These are phyloP conservation scores for Ia io DNA, from an alignment of 2,113 vertebrate genomes.

Conservation along the genomic window DNA sequence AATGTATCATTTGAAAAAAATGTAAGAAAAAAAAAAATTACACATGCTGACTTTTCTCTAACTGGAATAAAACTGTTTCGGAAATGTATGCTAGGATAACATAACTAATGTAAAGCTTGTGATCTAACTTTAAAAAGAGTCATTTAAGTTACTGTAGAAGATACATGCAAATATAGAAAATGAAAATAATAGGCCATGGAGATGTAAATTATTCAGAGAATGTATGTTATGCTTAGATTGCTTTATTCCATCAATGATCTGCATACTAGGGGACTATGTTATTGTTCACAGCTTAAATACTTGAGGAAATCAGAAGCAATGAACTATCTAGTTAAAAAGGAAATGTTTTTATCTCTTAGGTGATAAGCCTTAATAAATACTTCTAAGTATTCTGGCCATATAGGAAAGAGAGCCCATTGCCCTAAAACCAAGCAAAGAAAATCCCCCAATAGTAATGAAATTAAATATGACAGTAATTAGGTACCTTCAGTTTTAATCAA, in stretches of 20 bases:
- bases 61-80: not conserved
- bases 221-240: not conserved
- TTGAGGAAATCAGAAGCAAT: not conserved
- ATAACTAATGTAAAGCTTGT: not conserved
- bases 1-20: not conserved
- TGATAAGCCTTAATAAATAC: not conserved
- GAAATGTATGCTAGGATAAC: not conserved
- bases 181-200: not conserved
- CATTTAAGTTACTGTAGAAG: not conserved
- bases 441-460: not conserved
- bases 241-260: not conserved
- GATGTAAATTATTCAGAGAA: not conserved
- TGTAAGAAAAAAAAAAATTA: not conserved
- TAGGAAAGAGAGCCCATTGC: not conserved
- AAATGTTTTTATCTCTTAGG: not conserved
- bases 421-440: not conserved
- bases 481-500: not conserved
- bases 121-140: conserved; percentile 6
- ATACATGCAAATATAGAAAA: not conserved
- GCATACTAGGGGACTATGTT: not conserved
- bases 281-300: not conserved
- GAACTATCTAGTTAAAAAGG: not conserved
- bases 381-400: not conserved
- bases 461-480: not conserved
- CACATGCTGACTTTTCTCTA: not conserved